Percentiles rank a stretch among this genome's conserved stretches.
Evolutionary conservation across 2,113 vertebrate species (phyloP).

Genomic region (Stegastes partitus): DNA sequence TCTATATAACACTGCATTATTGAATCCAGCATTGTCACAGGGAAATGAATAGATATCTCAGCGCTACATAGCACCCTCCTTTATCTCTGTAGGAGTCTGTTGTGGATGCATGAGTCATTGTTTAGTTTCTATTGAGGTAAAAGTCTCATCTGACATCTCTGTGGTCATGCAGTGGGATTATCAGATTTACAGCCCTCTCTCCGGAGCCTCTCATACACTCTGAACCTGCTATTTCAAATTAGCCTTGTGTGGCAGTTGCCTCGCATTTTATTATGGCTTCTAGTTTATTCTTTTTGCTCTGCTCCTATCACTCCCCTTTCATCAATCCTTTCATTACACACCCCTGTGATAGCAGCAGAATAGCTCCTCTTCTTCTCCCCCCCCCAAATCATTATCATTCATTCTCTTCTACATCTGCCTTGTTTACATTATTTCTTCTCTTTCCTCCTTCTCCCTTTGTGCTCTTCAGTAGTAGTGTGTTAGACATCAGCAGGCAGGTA

Average conservation of each 20-base stretch:
- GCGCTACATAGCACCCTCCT: constrained; percentile 4
- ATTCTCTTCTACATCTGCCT: background rate
- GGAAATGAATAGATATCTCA: constrained; percentile 35
- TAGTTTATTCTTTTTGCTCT: constrained; percentile 38
- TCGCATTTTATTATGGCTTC: constrained; percentile 33
- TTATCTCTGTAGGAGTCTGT: constrained; percentile 41
- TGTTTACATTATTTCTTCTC: background rate
- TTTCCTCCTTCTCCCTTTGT: constrained; percentile 18
- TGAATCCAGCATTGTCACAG: constrained; percentile 21
- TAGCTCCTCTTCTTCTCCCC: background rate
- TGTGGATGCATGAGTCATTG: constrained; percentile 64
- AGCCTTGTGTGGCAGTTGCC: constrained; percentile 29
- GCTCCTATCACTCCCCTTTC: constrained; percentile 24
- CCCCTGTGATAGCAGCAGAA: background rate
- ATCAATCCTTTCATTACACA: constrained; percentile 24
- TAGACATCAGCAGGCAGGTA: constrained; percentile 73
- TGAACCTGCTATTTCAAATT: constrained; percentile 68
- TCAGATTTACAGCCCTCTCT: constrained; percentile 67
- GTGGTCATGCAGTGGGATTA: constrained; percentile 67
- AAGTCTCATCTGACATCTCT: constrained; percentile 68
- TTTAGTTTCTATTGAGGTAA: constrained; percentile 71
- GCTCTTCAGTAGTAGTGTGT: constrained; percentile 38
- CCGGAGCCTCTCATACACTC: constrained; percentile 64
- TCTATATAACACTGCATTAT: constrained; percentile 2
- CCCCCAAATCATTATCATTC: constrained; percentile 21